Percentiles rank a stretch among this genome's conserved stretches.
phyloP scores from a whole-genome alignment of 2,797 vertebrate species.

The Dryobates pubescens region DNA sequence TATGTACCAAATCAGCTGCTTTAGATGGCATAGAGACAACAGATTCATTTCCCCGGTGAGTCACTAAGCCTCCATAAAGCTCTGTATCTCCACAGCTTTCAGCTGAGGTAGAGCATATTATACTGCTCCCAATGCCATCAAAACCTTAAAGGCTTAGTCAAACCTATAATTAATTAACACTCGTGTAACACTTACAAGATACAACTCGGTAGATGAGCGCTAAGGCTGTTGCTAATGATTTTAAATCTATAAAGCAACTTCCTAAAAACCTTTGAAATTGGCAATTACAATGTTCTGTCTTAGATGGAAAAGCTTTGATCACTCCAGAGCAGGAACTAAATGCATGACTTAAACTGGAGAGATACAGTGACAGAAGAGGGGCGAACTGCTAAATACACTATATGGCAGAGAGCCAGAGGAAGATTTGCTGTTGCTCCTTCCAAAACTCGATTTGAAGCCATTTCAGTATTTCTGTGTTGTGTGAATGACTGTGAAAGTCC shows the following conservation, averaged over 20 bases:
- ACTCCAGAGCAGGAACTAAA: slow-evolving; percentile 28
- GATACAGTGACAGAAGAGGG: background rate
- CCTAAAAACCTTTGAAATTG: slow-evolving; percentile 50
- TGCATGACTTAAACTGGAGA: slow-evolving; percentile 6
- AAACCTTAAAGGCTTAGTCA: slow-evolving; percentile 29
- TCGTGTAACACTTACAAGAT: slow-evolving; percentile 30
- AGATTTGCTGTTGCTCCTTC: slow-evolving; percentile 27
- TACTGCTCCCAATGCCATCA: background rate
- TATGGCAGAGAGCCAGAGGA: background rate
- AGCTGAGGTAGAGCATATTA: background rate
- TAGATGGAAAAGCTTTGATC: slow-evolving; percentile 47
- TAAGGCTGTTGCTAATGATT: slow-evolving; percentile 36
- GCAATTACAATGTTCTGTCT: slow-evolving; percentile 33
- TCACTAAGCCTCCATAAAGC: slow-evolving; percentile 15
- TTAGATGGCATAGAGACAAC: background rate
- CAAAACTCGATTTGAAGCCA: background rate
- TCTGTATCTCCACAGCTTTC: background rate
- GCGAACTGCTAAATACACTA: background rate
- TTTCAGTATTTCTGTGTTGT: slow-evolving; percentile 12
- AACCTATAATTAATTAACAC: slow-evolving; percentile 37
- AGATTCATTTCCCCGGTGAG: background rate
- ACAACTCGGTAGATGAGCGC: background rate
- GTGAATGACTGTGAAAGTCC: background rate
- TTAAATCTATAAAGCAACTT: background rate
- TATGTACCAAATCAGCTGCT: background rate